phyloP scores from a whole-genome alignment of 2,113 vertebrate species.

The Notothenia coriiceps region DNA sequence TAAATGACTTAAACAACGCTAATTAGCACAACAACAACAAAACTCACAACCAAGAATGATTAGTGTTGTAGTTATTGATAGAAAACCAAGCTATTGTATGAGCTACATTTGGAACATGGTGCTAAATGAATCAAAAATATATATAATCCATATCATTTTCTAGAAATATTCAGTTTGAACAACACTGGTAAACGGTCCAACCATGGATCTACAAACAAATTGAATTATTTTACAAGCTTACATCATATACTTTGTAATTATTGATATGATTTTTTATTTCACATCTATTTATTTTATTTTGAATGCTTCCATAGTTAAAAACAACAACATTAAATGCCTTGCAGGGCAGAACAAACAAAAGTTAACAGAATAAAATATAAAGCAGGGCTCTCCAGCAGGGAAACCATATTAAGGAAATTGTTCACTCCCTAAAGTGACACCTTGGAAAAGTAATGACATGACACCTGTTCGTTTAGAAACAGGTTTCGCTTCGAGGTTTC shows the following conservation, averaged over 20 bases:
- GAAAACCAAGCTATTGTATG: too few species aligned
- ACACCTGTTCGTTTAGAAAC: neutral
- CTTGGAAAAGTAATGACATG: conserved; percentile 11
- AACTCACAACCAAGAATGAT: neutral
- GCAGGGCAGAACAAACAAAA: conserved; percentile 1
- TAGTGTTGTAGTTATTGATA: too few species aligned
- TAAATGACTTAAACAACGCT: neutral
- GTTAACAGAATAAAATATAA: neutral
- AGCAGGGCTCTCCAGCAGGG: neutral
- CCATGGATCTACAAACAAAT: too few species aligned
- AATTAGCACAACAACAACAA: neutral
- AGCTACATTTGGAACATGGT: neutral
- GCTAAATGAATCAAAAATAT: neutral
- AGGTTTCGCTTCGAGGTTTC: neutral
- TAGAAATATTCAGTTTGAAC: neutral
- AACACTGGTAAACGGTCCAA: too few species aligned
- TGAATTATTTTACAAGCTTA: neutral
- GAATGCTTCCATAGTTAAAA: too few species aligned
- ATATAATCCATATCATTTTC: too few species aligned
- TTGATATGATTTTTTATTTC: conserved; percentile 5
- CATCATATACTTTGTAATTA: neutral
- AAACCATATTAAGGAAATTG: neutral
- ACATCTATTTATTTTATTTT: neutral
- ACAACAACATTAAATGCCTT: neutral
- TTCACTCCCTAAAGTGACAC: conserved; percentile 13